Base-by-base conservation (phyloP, 2,888 invertebrate genomes). In the Reticulitermes lucifugus region DNA sequence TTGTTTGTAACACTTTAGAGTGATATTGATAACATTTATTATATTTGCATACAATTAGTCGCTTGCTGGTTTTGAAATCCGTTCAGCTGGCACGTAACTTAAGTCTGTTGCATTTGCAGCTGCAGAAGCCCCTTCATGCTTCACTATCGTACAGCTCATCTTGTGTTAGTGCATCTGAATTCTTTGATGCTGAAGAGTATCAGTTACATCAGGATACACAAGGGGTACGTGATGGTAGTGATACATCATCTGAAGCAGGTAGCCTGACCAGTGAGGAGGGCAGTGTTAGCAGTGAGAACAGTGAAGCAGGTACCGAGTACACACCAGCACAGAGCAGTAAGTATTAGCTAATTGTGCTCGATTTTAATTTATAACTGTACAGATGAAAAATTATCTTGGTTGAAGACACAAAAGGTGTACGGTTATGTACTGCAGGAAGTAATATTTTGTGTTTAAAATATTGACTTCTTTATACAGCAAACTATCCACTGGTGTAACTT, bases 101-200 rank as follows among this genome's bases (percentile, higher is more conserved):
- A 55, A 18, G 14, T 55, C 5, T 14, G 9, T 73, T 35, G 2
- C 41, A 35, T 73, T 84, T 55, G 35, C 81, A 83, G 83, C 22
- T 86, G 18, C 87, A 87, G 86, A 86, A 84, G 29, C 84, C 86
- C 21, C 93, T 94, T 88, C 93, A 93, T 87, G 93, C 93, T 89
- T 95, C 95, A 0, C 90, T 95, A 79, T 95, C 95, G 89, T 95
- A 95, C 90, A 96, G 95, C 89, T 96, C 95, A 43, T 96, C 96
- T 0, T 94, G 95, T 88, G 93, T 95, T 43, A 95, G 95, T 85
- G 94, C 95, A 0, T 95, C 95, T 0, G 95, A 96, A 90, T 96
- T 96, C 91, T 96, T 95, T 90, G 96, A 96, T 90, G 96, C 96
- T 0, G 95, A 95, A 89, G 87, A 87, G 22, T 87, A 87, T 60